Evolutionary conservation across 2,797 vertebrate species (phyloP), one percentile per base, ranked within the genome.

Genomic region (Poecilia gillii): DNA sequence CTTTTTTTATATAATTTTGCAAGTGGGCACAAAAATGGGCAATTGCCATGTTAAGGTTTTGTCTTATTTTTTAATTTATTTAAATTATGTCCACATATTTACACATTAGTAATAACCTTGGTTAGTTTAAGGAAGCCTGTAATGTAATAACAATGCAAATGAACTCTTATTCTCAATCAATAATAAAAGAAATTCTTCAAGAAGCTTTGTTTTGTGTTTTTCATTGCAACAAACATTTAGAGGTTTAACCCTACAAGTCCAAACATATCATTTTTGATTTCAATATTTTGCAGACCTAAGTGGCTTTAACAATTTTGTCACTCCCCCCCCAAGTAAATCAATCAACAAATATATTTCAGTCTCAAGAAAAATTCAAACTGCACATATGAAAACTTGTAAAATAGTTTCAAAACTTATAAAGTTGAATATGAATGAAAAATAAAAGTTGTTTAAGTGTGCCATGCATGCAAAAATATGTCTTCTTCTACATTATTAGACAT

Each of bases 21-120:
- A 93, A 83, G 25, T 71, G 68, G 83, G 81, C 82, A 84, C 92
- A 79, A 47, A 47, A 94, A 96, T 89, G 85, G 94, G 94, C 96
- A 94, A 97, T 97, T 96, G 95, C 95, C 91, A 95, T 94, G 92
- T 92, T 82, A 88, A 89, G 87, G 90, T 88, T 93, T 90, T 92
- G 95, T 95, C 91, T 71, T n/a, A 28, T 87, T 94, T 95, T 95
- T 92, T 96, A 87, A 97, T 97, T 97, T 97, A 96, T 97, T 97
- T 96, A 96, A 96, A 95, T 95, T 95, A 95, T 94, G 94, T 96
- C 95, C 95, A 95, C 96, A 96, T 96, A 96, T 96, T 93, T 91
- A 93, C 90, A 90, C 83, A 73, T 73, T 78, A 83, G 83, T 91
- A 87, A 90, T 93, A 89, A 83, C 89, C 77, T 91, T 88, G 80